Percentiles rank a stretch among this genome's conserved stretches.
These are phyloP conservation scores for Nanorana parkeri DNA, from an alignment of 2,113 vertebrate genomes.

Conservation along the genomic window DNA sequence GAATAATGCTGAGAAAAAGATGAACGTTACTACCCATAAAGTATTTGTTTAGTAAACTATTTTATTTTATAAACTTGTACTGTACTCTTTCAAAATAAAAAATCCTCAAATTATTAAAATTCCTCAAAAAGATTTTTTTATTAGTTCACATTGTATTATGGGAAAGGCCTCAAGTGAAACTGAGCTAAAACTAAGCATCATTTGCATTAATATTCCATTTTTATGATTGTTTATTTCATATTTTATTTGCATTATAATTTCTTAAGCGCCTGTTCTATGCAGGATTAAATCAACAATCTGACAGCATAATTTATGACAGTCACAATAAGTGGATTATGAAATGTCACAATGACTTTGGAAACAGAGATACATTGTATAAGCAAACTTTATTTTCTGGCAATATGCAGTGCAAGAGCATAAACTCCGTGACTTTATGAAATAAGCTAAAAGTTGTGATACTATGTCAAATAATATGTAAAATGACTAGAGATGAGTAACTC, in stretches of 20 bases:
- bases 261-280: neutral
- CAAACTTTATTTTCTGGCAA: conserved; percentile 6
- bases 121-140: too few species aligned
- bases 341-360: conserved; percentile 39
- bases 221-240: neutral
- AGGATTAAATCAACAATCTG: conserved; percentile 29
- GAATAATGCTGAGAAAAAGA: too few species aligned
- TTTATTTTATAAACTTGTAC: too few species aligned
- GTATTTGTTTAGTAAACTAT: too few species aligned
- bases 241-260: neutral
- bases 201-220: neutral
- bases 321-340: conserved; percentile 29
- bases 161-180: neutral
- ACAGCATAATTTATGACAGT: conserved; percentile 30
- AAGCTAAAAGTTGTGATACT: neutral
- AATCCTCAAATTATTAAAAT: too few species aligned
- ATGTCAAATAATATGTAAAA: too few species aligned
- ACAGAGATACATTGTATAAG: neutral
- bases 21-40: too few species aligned
- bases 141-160: neutral
- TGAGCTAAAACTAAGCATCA: neutral
- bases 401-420: neutral
- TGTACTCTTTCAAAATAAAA: too few species aligned
- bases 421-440: neutral
- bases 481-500: too few species aligned